A percentile compares a stretch with the other conserved stretches of the same genome.
Conservation (phyloP, 2,797 vertebrate species). For the Etheostoma nigrum region DNA sequence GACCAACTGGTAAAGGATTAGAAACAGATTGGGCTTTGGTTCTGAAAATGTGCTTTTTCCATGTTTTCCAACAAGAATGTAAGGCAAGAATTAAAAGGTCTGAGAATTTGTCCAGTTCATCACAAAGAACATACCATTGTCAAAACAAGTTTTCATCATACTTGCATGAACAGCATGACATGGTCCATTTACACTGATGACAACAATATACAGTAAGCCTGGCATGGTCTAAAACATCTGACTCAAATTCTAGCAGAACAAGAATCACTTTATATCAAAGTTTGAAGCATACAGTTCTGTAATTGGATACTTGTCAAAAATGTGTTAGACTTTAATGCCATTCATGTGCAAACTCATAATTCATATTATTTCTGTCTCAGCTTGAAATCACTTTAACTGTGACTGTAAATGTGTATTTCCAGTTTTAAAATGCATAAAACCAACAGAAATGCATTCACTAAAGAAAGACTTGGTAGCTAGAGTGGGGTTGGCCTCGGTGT, state of each 20-base stretch:
- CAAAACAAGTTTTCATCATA: background rate
- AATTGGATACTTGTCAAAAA: background rate
- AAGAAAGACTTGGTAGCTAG: background rate
- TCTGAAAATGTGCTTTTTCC: too few relatives aligned
- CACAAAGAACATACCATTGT: background rate
- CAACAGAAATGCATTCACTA: background rate
- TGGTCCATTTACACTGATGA: background rate
- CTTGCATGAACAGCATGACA: background rate
- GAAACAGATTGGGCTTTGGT: too few relatives aligned
- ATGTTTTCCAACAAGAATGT: too few relatives aligned
- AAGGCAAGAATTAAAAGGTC: background rate
- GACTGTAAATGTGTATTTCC: slow-evolving; percentile 1
- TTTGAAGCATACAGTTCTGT: background rate
- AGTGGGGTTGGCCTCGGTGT: background rate
- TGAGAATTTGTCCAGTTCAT: background rate
- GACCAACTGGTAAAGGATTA: too few relatives aligned
- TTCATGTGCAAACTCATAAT: background rate
- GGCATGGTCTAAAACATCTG: background rate
- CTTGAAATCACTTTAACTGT: background rate
- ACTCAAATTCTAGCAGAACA: background rate
- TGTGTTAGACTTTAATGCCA: background rate
- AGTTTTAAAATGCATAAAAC: slow-evolving; percentile 8
- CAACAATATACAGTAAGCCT: background rate
- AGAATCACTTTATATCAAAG: background rate
- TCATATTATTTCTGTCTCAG: background rate